A percentile compares a stretch with the other conserved stretches of the same genome.
Conservation (phyloP, 2,113 vertebrate genomes). For the Piprites chloris region DNA sequence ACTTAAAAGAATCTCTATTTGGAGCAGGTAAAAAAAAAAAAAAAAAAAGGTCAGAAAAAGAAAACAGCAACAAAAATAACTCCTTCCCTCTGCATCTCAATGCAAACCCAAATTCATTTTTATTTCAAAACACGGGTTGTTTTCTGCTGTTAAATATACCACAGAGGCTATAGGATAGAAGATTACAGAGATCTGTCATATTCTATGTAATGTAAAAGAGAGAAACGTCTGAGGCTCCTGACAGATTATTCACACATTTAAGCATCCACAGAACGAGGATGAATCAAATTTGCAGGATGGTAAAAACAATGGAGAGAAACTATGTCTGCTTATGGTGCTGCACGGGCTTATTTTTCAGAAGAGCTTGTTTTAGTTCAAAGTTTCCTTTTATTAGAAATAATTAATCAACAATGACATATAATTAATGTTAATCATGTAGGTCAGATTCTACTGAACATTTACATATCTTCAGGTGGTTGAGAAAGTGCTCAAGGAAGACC, state of each 20-base stretch:
- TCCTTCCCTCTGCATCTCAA: background rate
- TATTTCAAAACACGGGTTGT: background rate
- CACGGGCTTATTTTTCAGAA: background rate
- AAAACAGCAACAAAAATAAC: background rate
- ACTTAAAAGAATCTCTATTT: slow-evolving; percentile 8
- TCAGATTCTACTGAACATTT: background rate
- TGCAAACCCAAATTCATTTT: background rate
- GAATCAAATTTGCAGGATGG: background rate
- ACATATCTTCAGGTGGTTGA: background rate
- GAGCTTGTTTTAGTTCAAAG: background rate
- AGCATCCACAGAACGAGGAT: background rate
- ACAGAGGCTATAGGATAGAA: background rate
- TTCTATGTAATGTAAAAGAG: background rate
- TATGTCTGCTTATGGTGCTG: background rate
- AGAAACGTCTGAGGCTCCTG: background rate
- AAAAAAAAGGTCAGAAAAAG: background rate
- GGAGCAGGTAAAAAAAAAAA: background rate
- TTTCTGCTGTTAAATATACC: background rate
- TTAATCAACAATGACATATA: background rate
- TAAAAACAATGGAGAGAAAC: background rate
- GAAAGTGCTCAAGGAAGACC: background rate
- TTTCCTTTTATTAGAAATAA: background rate
- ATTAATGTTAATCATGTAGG: background rate
- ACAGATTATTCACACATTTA: background rate
- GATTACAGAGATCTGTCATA: background rate